A percentile compares a stretch with the other conserved stretches of the same genome.
These are phyloP conservation scores for Sarcophaga caerulescens DNA, from an alignment of 2,888 invertebrate genomes.

Conservation along the genomic window DNA sequence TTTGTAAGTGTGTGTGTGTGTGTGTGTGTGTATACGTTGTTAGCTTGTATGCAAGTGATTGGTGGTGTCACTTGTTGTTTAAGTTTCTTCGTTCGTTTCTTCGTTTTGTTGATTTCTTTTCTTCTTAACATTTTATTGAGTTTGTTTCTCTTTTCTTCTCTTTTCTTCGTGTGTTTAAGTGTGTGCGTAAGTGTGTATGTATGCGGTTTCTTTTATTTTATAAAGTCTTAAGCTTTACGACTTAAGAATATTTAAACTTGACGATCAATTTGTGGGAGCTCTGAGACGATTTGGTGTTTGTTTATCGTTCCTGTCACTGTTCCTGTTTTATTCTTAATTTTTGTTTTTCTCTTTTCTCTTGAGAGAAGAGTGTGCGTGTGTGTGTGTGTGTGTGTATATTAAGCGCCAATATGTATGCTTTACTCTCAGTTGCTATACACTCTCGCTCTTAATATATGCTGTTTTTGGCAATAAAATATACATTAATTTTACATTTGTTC, in stretches of 20 bases:
- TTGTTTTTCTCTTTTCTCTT: neutral
- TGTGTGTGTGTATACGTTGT: neutral
- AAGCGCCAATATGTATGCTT: constrained; percentile 38
- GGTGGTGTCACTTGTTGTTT: neutral
- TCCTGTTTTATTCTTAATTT: neutral
- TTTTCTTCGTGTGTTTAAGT: no score
- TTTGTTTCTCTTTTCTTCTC: neutral
- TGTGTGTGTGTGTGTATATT: neutral
- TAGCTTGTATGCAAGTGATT: neutral
- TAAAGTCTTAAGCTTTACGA: constrained; percentile 36
- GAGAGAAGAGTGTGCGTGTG: neutral
- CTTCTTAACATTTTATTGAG: neutral
- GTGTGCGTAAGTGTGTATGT: neutral
- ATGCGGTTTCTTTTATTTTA: neutral
- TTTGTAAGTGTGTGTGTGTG: no score
- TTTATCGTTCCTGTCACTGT: no score
- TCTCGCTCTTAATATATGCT: neutral
- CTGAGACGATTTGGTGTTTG: no score
- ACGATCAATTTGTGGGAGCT: neutral
- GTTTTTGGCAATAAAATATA: constrained; percentile 55
- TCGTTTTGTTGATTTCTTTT: neutral
- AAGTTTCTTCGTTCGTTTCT: neutral
- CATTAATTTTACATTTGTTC: constrained; percentile 66
- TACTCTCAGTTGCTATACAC: neutral
- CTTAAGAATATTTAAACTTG: constrained; percentile 39